Percentiles rank a stretch among this genome's conserved stretches.
Evolutionary conservation across 2,888 invertebrate species (phyloP).

Genomic region (Archaeoteleia sp.): DNA sequence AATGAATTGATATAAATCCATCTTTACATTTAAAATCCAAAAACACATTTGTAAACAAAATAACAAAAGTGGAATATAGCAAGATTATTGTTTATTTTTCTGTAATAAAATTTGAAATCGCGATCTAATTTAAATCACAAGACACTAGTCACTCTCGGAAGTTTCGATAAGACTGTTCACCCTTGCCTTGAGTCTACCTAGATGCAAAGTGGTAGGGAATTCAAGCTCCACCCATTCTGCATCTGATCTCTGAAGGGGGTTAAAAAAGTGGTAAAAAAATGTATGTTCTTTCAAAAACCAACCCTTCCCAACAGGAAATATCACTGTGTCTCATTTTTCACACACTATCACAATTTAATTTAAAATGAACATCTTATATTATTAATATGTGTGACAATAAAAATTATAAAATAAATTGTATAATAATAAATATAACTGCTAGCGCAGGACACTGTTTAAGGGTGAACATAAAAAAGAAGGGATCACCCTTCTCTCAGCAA

Average conservation of each 20-base stretch:
- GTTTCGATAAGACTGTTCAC: conserved; percentile 58
- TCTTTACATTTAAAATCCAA: too few relatives aligned
- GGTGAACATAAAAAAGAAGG: conserved; percentile 36
- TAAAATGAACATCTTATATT: background rate
- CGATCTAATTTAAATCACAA: conserved; percentile 51
- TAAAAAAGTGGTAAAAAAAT: conserved; percentile 44
- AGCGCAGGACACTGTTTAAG: conserved; percentile 26
- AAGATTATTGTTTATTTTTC: too few relatives aligned
- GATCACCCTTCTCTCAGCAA: conserved; percentile 11
- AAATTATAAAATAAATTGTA: conserved; percentile 10
- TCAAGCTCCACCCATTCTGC: conserved; percentile 66
- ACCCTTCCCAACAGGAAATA: conserved; percentile 23
- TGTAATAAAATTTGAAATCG: too few relatives aligned
- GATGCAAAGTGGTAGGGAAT: conserved; percentile 68
- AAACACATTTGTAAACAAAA: too few relatives aligned
- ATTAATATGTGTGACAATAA: too few relatives aligned
- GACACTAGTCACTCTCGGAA: conserved; percentile 51
- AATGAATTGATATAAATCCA: too few relatives aligned
- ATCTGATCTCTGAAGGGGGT: conserved; percentile 36
- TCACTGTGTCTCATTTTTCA: too few relatives aligned
- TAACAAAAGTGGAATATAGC: too few relatives aligned
- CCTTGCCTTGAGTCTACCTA: conserved; percentile 58
- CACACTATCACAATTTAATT: too few relatives aligned
- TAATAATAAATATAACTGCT: conserved; percentile 14
- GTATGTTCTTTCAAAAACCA: too few relatives aligned